Evolutionary conservation across 2,888 invertebrate genomes (phyloP).

Genomic region (Oxystoma pomonae): DNA sequence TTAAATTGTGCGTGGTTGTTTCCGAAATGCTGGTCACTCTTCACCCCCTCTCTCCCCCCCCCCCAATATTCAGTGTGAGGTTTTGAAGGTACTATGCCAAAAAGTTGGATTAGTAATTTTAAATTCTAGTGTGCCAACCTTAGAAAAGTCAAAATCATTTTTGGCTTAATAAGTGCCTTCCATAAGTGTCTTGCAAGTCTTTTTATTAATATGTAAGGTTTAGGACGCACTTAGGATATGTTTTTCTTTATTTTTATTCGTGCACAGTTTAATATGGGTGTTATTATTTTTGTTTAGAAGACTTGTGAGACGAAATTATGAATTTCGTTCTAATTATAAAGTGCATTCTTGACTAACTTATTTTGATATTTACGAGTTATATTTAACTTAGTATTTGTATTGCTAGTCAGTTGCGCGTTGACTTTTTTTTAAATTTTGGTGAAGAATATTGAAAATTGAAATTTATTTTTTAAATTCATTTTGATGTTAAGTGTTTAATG

Average conservation of each 20-base stretch:
- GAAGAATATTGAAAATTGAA: background rate
- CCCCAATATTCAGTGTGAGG: too few relatives aligned
- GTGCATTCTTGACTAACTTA: background rate
- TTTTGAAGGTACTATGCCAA: background rate
- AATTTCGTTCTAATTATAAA: background rate
- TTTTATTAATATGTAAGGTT: too few relatives aligned
- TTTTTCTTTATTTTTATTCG: too few relatives aligned
- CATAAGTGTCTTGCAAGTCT: background rate
- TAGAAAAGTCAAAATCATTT: background rate
- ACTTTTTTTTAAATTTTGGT: background rate
- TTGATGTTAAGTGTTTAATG: too few relatives aligned
- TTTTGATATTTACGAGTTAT: background rate
- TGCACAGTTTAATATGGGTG: too few relatives aligned
- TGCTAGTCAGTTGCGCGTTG: background rate
- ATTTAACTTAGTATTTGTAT: background rate
- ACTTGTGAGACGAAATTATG: background rate
- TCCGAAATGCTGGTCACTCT: too few relatives aligned
- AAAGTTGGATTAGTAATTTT: background rate
- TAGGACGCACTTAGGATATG: too few relatives aligned
- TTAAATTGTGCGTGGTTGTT: too few relatives aligned
- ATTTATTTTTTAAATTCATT: too few relatives aligned
- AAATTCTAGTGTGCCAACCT: background rate
- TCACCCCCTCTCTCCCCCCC: too few relatives aligned
- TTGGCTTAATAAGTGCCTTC: background rate
- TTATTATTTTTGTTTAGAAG: too few relatives aligned